Base-by-base conservation (phyloP, 2,113 vertebrate genomes). In the Talpa occidentalis region DNA sequence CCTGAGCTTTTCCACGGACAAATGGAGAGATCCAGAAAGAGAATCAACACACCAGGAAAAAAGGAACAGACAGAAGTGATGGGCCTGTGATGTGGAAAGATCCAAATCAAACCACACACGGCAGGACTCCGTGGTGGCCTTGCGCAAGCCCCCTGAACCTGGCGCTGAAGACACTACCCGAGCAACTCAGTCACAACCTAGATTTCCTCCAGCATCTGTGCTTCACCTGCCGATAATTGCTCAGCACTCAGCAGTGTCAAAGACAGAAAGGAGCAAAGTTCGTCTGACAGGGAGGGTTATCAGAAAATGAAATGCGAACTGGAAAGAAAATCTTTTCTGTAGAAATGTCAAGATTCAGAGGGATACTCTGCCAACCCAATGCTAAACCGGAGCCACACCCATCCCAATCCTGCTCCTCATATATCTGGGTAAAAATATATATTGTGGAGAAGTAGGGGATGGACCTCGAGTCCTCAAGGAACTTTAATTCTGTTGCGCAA, bases 291-390 rank as follows among this genome's bases (percentile, higher is more conserved):
- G 3, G 11, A 92, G 2, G 11, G 17, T 49, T 47, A 3, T 0
- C 37, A 9, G 26, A 77, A 91, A 94, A 22, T 64, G 69, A 93
- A 91, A 94, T 9, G 17, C 10, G 10, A 62, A 6, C 91, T 54
- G 60, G 26, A 78, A 82, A 37, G 77, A 69, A 95, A 10, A 1
- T 3, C 21, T 88, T 73, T 73, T 67, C 35, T 88, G 2, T 4
- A 76, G 81, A 78, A 88, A 82, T 26, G n/a, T 56, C 15, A 72
- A 80, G 26, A 76, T 32, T 78, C 35, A 67, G 35, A 87, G 30
- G 12, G 6, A 0, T 21, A 56, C 2, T 32, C 12, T 77, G n/a
- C 21, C 0, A 12, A 1, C 10, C 44, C 14, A 56, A 3, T 19
- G 56, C 40, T 59, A 40, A 37, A 56, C 49, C 84, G 15, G 49